Evolutionary conservation across 2,797 vertebrate species (phyloP).

Genomic region (Neomorphus geoffroyi): DNA sequence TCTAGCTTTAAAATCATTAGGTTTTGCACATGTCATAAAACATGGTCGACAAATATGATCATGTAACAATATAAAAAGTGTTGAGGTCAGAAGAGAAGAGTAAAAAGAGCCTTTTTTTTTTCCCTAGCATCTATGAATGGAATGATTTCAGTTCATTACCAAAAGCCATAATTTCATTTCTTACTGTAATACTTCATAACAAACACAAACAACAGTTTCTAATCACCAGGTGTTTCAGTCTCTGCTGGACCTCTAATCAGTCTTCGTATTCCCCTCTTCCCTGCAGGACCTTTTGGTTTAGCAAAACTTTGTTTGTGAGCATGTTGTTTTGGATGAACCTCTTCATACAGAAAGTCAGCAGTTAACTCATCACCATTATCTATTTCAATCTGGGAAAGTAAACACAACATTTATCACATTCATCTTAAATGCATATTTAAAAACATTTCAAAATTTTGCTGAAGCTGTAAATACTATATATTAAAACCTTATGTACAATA

Average conservation of each 20-base stretch:
- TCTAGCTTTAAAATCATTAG: conserved; percentile 43
- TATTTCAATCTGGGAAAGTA: conserved; percentile 87
- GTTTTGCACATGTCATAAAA: conserved; percentile 17
- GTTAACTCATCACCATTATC: conserved; percentile 93
- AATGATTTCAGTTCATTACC: conserved; percentile 78
- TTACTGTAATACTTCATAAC: conserved; percentile 60
- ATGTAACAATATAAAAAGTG: conserved; percentile 58
- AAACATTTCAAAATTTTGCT: background rate
- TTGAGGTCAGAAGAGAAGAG: conserved; percentile 35
- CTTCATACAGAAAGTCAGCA: conserved; percentile 93
- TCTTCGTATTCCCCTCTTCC: conserved; percentile 91
- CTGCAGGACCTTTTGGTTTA: conserved; percentile 93
- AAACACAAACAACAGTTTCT: conserved; percentile 71
- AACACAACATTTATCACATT: background rate
- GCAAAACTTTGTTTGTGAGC: conserved; percentile 94
- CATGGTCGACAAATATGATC: conserved; percentile 23
- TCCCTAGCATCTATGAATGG: conserved; percentile 48
- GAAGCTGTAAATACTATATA: background rate
- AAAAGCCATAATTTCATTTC: conserved; percentile 60
- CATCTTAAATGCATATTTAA: background rate
- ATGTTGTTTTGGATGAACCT: conserved; percentile 97
- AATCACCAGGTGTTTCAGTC: conserved; percentile 86
- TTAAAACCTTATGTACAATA: background rate
- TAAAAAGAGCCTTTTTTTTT: conserved; percentile 25
- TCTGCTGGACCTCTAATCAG: conserved; percentile 88